A percentile compares a stretch with the other conserved stretches of the same genome.
Evolutionary conservation across 2,797 vertebrate genomes (phyloP).

Genomic region (Squalus acanthias): DNA sequence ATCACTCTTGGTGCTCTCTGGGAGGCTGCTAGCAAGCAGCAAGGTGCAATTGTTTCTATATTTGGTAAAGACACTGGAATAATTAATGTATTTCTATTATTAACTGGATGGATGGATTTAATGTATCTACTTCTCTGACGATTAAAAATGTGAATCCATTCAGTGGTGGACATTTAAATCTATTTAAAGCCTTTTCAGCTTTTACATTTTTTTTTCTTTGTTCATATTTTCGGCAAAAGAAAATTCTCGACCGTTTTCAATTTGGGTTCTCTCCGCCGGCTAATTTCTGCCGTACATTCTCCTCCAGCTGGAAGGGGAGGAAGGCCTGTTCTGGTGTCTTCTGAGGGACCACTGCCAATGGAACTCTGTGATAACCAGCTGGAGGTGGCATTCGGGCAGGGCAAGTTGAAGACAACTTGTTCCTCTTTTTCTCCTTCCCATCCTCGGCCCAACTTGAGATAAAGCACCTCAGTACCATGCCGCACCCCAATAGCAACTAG

Average conservation of each 20-base stretch:
- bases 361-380: neutral
- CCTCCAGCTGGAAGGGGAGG: neutral
- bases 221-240: neutral
- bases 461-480: neutral
- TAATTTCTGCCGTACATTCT: neutral
- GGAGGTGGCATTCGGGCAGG: neutral
- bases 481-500: neutral
- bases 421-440: neutral
- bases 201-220: neutral
- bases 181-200: neutral
- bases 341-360: neutral
- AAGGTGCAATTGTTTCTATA: neutral
- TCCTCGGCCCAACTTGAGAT: neutral
- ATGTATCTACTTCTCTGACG: neutral
- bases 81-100: slow-evolving; percentile 27
- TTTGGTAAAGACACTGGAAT: neutral
- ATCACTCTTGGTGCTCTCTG: neutral
- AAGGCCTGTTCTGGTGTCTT: neutral
- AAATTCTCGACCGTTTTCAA: neutral
- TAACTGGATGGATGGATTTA: slow-evolving; percentile 3
- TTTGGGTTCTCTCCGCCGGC: neutral
- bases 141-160: neutral
- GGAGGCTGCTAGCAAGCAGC: neutral
- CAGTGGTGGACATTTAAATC: neutral
- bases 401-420: neutral